These are phyloP conservation scores for Pachydiplax longipennis DNA, from an alignment of 2,888 invertebrate species.

Conservation along the genomic window DNA sequence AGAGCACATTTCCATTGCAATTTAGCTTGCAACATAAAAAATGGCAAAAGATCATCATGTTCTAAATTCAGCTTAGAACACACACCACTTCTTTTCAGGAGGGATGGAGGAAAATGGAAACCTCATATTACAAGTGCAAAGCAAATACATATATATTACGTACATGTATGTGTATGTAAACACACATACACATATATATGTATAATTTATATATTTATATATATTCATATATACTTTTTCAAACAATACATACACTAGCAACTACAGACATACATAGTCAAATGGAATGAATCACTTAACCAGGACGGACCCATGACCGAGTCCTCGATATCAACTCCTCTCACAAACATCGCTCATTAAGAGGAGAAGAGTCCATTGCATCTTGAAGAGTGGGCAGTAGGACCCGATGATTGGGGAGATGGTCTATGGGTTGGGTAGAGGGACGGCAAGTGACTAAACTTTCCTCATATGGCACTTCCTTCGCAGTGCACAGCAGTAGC, in stretches of 20 bases:
- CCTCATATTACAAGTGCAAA: constrained; percentile 29
- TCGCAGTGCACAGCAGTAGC: neutral
- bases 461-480: constrained; percentile 24
- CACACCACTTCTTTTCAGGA: neutral
- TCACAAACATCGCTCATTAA: neutral
- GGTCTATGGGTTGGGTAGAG: constrained; percentile 25
- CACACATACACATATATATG: neutral
- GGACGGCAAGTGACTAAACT: constrained; percentile 6
- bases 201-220: neutral
- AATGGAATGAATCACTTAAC: constrained; percentile 44
- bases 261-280: constrained; percentile 27
- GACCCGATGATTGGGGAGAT: constrained; percentile 28
- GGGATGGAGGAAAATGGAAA: neutral
- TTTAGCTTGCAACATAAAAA: neutral
- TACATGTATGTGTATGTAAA: too few species aligned
- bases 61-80: neutral
- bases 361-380: constrained; percentile 22
- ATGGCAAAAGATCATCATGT: neutral
- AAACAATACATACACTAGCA: constrained; percentile 15
- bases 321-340: constrained; percentile 32
- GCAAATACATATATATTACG: neutral
- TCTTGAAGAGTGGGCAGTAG: constrained; percentile 8
- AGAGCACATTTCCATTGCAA: constrained; percentile 42
- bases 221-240: constrained; percentile 25
- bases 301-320: constrained; percentile 44